Evolutionary conservation across 2,888 invertebrate species (phyloP).

Genomic region (Dendrolimus houi): DNA sequence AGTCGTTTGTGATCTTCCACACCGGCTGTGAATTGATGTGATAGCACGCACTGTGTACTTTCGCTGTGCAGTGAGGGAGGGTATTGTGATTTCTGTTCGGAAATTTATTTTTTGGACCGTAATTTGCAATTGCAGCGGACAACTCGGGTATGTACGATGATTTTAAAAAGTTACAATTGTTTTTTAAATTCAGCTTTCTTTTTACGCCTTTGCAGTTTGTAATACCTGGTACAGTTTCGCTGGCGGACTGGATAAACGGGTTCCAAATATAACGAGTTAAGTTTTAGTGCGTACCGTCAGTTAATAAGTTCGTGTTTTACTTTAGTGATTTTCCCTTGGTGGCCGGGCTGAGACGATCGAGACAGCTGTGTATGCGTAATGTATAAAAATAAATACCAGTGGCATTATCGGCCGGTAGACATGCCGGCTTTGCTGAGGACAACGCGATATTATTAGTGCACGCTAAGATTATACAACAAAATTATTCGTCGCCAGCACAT

Average conservation of each 20-base stretch:
- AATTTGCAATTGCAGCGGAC: slow-evolving; percentile 37
- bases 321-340: slow-evolving; percentile 53
- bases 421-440: slow-evolving; percentile 65
- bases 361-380: slow-evolving; percentile 72
- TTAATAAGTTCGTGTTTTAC: slow-evolving; percentile 25
- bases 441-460: slow-evolving; percentile 63
- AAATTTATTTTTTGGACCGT: slow-evolving; percentile 46
- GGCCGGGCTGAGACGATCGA: slow-evolving; percentile 60
- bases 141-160: slow-evolving; percentile 39
- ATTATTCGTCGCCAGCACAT: slow-evolving; percentile 1
- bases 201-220: slow-evolving; percentile 26
- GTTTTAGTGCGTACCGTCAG: slow-evolving; percentile 27
- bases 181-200: slow-evolving; percentile 12
- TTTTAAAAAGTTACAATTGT: slow-evolving; percentile 11
- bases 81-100: slow-evolving; percentile 63
- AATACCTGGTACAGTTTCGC: slow-evolving; percentile 39
- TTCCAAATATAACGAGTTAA: slow-evolving; percentile 60
- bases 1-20: slow-evolving; percentile 64
- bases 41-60: slow-evolving; percentile 60
- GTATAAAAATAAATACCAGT: slow-evolving; percentile 73
- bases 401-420: slow-evolving; percentile 67
- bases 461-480: slow-evolving; percentile 35
- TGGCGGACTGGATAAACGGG: slow-evolving; percentile 37
- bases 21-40: slow-evolving; percentile 66
- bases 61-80: slow-evolving; percentile 60